phyloP scores from a whole-genome alignment of 2,797 vertebrate genomes.

The Hemitrygon akajei region DNA sequence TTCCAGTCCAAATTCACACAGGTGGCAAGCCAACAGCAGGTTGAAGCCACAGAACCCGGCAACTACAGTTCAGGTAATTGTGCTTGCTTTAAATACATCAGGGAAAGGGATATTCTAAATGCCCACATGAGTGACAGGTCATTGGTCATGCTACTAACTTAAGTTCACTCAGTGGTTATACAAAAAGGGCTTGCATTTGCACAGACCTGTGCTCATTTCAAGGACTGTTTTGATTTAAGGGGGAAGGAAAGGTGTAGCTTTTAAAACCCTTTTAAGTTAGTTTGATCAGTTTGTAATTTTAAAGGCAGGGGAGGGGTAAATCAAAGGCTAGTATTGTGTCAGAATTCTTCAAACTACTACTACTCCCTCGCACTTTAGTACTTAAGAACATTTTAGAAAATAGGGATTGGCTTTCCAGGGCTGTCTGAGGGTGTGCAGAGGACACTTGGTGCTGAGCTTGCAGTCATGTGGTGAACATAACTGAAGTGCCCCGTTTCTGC shows the following conservation, averaged over 20 bases:
- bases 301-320: slow-evolving; percentile 52
- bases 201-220: slow-evolving; percentile 11
- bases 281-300: slow-evolving; percentile 33
- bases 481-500: slow-evolving; percentile 50
- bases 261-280: slow-evolving; percentile 5
- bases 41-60: background rate
- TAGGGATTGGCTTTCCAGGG: slow-evolving; percentile 57
- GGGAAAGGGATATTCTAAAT: background rate
- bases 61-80: background rate
- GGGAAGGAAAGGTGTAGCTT: slow-evolving; percentile 30
- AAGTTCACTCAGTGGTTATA: background rate
- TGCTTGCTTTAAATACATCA: background rate
- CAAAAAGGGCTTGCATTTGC: slow-evolving; percentile 13
- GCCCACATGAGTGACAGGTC: background rate
- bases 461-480: slow-evolving; percentile 49
- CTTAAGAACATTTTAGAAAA: slow-evolving; percentile 54
- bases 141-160: background rate
- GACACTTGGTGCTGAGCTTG: slow-evolving; percentile 21
- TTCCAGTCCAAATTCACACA: background rate
- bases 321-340: slow-evolving; percentile 58
- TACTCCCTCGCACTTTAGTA: slow-evolving; percentile 44
- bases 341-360: slow-evolving; percentile 54
- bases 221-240: slow-evolving; percentile 30
- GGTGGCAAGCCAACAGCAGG: background rate
- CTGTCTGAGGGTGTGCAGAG: slow-evolving; percentile 61